These are phyloP conservation scores for Odontomyia ornata DNA, from an alignment of 2,888 invertebrate genomes.

Conservation along the genomic window DNA sequence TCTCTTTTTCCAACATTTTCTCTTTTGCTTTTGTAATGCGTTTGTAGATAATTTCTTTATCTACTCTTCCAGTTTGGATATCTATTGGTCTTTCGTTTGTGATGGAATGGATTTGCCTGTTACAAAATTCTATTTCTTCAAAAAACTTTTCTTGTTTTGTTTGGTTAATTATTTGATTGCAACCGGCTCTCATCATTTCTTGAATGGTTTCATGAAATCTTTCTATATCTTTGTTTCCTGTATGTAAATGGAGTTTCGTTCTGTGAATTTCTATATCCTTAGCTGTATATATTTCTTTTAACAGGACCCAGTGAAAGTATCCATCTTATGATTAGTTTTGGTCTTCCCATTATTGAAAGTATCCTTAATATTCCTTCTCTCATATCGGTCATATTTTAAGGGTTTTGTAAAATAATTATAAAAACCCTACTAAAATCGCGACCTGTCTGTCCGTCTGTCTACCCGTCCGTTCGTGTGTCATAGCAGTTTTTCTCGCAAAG, in stretches of 20 bases:
- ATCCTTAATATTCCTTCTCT: conserved; percentile 39
- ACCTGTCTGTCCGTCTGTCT: too few species aligned
- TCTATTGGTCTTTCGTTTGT: conserved; percentile 18
- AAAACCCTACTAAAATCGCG: too few species aligned
- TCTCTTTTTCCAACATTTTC: not conserved
- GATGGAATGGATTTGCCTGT: not conserved
- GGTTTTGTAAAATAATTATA: too few species aligned
- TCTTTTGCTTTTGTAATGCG: not conserved
- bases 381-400: conserved; percentile 45
- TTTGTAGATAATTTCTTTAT: not conserved
- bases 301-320: conserved; percentile 11
- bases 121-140: conserved; percentile 1
- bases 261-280: conserved; percentile 14
- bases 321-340: conserved; percentile 34
- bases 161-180: not conserved
- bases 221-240: conserved; percentile 36
- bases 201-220: conserved; percentile 29
- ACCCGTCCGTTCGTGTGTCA: too few species aligned
- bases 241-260: conserved; percentile 41
- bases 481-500: too few species aligned
- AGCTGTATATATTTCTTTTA: not conserved
- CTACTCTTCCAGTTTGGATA: not conserved
- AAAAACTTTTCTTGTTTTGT: not conserved
- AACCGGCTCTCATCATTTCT: not conserved
- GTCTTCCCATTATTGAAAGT: conserved; percentile 30